These are phyloP conservation scores for Syncerus caffer DNA, from an alignment of 2,797 vertebrate genomes.

Conservation along the genomic window DNA sequence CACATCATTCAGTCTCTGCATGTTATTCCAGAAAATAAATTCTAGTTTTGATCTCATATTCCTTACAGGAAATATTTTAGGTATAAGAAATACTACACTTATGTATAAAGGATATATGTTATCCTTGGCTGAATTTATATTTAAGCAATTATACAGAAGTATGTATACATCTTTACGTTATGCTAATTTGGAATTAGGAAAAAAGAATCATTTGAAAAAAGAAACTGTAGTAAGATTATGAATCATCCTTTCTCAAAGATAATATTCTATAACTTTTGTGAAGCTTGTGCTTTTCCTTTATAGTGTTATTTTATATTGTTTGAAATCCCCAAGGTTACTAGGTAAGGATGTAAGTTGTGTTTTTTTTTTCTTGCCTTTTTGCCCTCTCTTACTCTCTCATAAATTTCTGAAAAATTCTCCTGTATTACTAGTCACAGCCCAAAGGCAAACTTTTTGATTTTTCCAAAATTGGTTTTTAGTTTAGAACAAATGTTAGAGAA, in stretches of 20 bases:
- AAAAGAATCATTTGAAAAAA: neutral
- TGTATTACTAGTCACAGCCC: constrained; percentile 35
- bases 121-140: neutral
- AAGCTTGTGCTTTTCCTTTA: neutral
- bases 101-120: neutral
- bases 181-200: neutral
- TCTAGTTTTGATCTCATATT: neutral
- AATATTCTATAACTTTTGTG: neutral
- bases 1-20: neutral
- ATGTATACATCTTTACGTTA: neutral
- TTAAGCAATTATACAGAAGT: neutral
- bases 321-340: constrained; percentile 20
- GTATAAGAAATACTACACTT: neutral
- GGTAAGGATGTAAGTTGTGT: neutral
- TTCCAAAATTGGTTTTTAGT: constrained; percentile 58
- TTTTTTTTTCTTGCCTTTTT: neutral
- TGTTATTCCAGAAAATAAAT: neutral
- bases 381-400: constrained; percentile 12
- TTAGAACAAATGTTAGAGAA: constrained; percentile 45
- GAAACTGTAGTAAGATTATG: neutral
- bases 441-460: constrained; percentile 63
- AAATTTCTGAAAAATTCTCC: constrained; percentile 50
- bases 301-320: constrained; percentile 51
- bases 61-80: neutral
- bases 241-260: neutral